These are phyloP conservation scores for Mellivora capensis DNA, from an alignment of 2,113 vertebrate genomes.

Conservation along the genomic window DNA sequence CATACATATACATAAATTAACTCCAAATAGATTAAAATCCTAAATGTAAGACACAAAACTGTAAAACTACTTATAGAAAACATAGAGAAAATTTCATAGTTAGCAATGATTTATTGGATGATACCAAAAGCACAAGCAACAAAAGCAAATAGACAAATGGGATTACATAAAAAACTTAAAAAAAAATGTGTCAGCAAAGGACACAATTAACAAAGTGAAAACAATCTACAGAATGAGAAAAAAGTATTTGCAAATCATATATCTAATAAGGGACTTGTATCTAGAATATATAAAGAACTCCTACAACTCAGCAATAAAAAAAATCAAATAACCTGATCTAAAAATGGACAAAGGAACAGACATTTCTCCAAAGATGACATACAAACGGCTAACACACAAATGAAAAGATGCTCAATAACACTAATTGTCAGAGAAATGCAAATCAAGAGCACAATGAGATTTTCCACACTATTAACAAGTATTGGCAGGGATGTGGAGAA, in stretches of 20 bases:
- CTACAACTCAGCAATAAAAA: background rate
- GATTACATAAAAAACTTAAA: background rate
- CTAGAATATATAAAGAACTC: background rate
- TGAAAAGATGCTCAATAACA: background rate
- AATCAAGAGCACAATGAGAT: background rate
- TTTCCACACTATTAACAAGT: background rate
- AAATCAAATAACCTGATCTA: background rate
- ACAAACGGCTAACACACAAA: background rate
- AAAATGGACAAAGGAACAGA: background rate
- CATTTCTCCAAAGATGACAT: background rate
- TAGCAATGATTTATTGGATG: background rate
- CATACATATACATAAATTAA: background rate
- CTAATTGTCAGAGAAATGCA: background rate
- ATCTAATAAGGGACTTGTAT: background rate
- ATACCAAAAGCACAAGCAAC: background rate
- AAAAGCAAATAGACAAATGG: background rate
- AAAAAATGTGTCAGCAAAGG: background rate
- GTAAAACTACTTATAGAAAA: background rate
- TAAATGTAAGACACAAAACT: background rate
- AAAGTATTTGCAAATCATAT: background rate
- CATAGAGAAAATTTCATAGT: background rate
- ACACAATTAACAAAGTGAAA: background rate
- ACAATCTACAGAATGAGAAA: background rate
- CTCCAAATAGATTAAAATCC: background rate
- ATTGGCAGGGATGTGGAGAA: background rate